Evolutionary conservation across 1,140 invertebrate species (phyloP), one percentile per base, ranked within the genome.

Genomic region (Euura lappo): DNA sequence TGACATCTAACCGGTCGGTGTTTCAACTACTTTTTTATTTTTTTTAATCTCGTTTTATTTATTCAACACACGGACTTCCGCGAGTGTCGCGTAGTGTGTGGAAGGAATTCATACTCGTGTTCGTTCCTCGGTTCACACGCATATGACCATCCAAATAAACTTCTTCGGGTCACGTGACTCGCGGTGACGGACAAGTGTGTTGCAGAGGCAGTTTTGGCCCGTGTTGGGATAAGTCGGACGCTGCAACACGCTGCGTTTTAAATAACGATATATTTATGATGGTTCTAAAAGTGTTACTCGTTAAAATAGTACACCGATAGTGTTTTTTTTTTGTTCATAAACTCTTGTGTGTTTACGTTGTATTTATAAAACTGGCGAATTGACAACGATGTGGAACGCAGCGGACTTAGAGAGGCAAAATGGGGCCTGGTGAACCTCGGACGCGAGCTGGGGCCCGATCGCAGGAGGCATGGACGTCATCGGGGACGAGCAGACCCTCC

Each of bases 401-500:
- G 79, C 75, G 51, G 51, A 60, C 76, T 75, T 76, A 76, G 77
- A 74, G 74, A 79, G 72, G 80, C 82, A 81, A 84, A 81, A 86
- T 86, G 85, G 83, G 83, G 82, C 83, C 81, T 82, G 82, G 70
- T 86, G 80, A 85, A 75, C 79, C 83, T 83, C 83, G 76, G 77
- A 78, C 79, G 76, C 74, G 69, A 73, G 78, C 80, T 75, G 79
- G 83, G 80, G 72, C 78, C 75, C 80, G 79, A 83, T 76, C 75
- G 70, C 80, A 77, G 76, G 78, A 81, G 85, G 83, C 79, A 86
- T 87, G 85, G 86, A 87, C 79, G 86, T 85, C 81, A 87, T 86
- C 81, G 85, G 82, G 76, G 85, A 87, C 77, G 85, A 86, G 78
- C 85, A 86, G 77, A 87, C 86, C 83, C 85, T 87, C 79, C 85